Evolutionary conservation across 2,888 invertebrate genomes (phyloP).

Genomic region (Patella ulyssiponensis): DNA sequence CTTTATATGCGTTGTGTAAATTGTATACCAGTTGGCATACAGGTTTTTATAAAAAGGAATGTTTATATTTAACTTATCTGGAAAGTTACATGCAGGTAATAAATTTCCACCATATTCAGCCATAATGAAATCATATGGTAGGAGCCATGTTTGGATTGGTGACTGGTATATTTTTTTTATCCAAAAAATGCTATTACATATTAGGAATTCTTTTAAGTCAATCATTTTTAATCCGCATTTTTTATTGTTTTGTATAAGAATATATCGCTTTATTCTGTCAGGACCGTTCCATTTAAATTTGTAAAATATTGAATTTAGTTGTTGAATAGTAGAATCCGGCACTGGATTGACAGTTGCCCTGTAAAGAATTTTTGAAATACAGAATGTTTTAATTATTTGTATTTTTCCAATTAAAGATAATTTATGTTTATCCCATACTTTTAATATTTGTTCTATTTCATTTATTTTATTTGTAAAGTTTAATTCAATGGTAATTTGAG

Average conservation of each 20-base stretch:
- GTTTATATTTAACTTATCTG: not conserved
- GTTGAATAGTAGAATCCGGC: not conserved
- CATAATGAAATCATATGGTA: not conserved
- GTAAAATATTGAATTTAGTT: not conserved
- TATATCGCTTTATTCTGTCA: not conserved
- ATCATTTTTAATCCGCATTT: not conserved
- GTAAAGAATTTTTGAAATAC: not conserved
- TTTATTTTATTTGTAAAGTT: not conserved
- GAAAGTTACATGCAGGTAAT: not conserved
- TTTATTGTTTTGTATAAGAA: not conserved
- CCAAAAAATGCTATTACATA: not conserved
- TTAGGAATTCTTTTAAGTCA: not conserved
- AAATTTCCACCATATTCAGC: not conserved
- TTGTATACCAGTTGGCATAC: not conserved
- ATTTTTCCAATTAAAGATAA: constrained; percentile 1
- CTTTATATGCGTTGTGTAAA: not conserved
- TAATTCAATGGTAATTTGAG: not conserved
- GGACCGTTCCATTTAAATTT: not conserved
- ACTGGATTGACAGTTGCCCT: no score
- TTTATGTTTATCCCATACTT: not conserved
- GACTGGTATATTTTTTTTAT: constrained; percentile 2
- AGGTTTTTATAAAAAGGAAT: not conserved
- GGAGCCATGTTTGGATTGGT: not conserved
- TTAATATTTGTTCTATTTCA: not conserved
- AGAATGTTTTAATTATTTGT: constrained; percentile 6